Base-by-base conservation (phyloP, 2,113 vertebrate genomes). In the Ginglymostoma cirratum region DNA sequence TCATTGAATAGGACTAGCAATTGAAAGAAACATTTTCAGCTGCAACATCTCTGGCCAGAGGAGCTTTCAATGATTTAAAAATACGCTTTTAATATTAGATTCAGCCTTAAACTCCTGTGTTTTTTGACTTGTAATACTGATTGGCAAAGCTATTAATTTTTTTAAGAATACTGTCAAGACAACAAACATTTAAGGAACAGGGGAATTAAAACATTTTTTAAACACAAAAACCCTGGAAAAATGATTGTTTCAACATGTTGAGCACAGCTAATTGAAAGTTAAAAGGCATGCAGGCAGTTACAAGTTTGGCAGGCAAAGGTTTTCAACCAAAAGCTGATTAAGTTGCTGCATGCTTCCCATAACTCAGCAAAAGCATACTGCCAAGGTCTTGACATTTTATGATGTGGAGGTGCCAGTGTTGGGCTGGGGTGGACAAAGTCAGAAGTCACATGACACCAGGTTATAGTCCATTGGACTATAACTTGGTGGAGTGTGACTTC, bases 11-110 rank as follows among this genome's bases (percentile, higher is more conserved):
- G 89, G 89, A 27, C 89, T 38, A 61, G 89, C 89, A 38, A 67
- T 93, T 66, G 89, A 38, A 93, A 61, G 55, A 93, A 93, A 34
- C 0, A n/a, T 61, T 38, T 23, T 38, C 55, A 92, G 89, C 38
- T 66, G 5, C 55, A 93, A 93, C 89, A 93, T 93, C 89, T 66
- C 61, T 8, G 89, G 34, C 89, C 38, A 23, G 66, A 67, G 34
- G n/a, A 93, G 87, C n/a, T 93, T 93, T 93, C 61, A 93, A 93
- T 93, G 38, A 93, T 93, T 93, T 7, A 93, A 93, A 61, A 61
- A 66, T 93, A 66, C 66, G 34, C 61, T 93, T 66, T 93, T 67
- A 93, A 38, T 66, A 93, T 66, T 45, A 93, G 34, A n/a, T 65
- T 61, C 89, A 66, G 30, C 19, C 89, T n/a, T 93, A 93, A 92